Evolutionary conservation across 2,113 vertebrate genomes (phyloP).

Genomic region (Climacteris rufus): DNA sequence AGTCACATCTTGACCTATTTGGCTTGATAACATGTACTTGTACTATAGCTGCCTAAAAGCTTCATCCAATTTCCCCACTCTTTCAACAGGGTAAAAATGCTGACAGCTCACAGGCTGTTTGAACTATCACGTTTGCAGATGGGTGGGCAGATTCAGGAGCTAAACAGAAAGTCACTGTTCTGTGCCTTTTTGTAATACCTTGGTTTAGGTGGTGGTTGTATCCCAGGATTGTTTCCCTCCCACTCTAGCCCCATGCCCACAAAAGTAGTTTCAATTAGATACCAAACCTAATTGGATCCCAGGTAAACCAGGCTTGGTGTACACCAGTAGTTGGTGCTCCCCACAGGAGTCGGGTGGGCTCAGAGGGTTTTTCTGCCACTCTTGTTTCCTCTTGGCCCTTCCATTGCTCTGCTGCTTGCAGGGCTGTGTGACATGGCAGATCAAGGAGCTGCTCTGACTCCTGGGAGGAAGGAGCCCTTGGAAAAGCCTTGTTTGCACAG

Average conservation of each 20-base stretch:
- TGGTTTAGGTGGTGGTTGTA: not conserved
- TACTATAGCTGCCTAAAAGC: not conserved
- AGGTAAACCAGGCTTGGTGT: not conserved
- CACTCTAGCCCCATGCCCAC: not conserved
- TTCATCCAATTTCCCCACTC: conserved; percentile 5
- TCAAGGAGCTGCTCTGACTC: not conserved
- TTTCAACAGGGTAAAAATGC: not conserved
- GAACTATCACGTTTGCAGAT: not conserved
- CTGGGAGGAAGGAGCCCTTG: not conserved
- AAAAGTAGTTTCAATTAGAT: not conserved
- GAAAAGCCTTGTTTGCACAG: not conserved
- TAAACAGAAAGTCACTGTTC: not conserved
- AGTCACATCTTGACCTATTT: conserved; percentile 59
- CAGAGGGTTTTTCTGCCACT: not conserved
- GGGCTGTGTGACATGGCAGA: not conserved
- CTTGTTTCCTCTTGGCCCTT: not conserved
- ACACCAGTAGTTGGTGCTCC: not conserved
- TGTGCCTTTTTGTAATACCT: not conserved
- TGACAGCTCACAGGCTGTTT: not conserved
- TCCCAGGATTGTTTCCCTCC: not conserved
- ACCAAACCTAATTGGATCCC: not conserved
- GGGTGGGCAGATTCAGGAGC: not conserved
- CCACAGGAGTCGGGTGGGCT: fast-evolving
- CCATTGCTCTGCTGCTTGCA: not conserved
- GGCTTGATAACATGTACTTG: conserved; percentile 27